A percentile compares a stretch with the other conserved stretches of the same genome.
These are phyloP conservation scores for Eumacrocentrus americanus DNA, from an alignment of 2,888 invertebrate species.

Conservation along the genomic window DNA sequence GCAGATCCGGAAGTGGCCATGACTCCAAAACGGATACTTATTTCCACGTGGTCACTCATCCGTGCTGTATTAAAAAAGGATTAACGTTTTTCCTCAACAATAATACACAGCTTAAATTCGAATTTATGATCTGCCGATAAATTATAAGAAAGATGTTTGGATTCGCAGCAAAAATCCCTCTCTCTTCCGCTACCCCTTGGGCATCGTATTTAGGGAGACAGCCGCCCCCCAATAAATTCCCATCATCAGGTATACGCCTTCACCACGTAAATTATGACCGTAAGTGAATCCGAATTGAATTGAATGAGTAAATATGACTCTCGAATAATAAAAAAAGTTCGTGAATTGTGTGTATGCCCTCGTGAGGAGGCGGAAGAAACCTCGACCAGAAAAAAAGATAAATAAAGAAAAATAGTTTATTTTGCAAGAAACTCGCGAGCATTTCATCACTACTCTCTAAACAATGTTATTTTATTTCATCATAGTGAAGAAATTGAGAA, in stretches of 20 bases:
- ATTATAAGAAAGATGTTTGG: slow-evolving; percentile 23
- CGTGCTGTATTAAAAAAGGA: slow-evolving; percentile 14
- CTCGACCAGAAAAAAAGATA: background rate
- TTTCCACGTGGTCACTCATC: background rate
- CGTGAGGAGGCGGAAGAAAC: background rate
- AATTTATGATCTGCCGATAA: slow-evolving; percentile 29
- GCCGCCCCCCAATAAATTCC: slow-evolving; percentile 56
- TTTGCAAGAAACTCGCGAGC: slow-evolving; percentile 5
- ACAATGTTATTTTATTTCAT: background rate
- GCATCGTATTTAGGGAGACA: slow-evolving; percentile 47
- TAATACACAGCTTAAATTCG: slow-evolving; percentile 5
- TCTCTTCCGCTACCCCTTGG: slow-evolving; percentile 28
- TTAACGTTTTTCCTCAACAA: background rate
- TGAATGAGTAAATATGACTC: slow-evolving; percentile 60
- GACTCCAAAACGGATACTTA: background rate
- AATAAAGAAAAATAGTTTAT: slow-evolving; percentile 11
- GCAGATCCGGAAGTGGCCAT: slow-evolving; percentile 23
- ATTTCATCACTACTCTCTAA: slow-evolving; percentile 7
- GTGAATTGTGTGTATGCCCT: background rate
- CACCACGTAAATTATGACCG: slow-evolving; percentile 48
- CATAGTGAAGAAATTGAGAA: background rate
- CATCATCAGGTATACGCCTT: slow-evolving; percentile 53
- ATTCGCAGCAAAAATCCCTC: slow-evolving; percentile 17
- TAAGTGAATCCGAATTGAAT: slow-evolving; percentile 60
- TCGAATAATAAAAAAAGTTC: slow-evolving; percentile 47